Evolutionary conservation across 2,888 invertebrate species (phyloP).

Genomic region (Eupithecia vulgata): DNA sequence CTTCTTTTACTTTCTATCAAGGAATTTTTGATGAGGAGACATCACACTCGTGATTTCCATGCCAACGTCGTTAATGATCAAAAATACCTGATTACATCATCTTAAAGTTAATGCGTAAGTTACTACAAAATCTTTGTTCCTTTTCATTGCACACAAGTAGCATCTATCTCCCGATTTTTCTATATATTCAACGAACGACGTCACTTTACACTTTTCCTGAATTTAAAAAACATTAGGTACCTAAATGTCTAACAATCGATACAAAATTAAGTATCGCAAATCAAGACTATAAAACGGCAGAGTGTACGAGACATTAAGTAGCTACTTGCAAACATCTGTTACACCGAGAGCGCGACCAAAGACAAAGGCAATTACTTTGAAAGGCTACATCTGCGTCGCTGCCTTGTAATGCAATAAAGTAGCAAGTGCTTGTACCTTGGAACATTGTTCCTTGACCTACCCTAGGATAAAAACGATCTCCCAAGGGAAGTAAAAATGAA

Average conservation of each 20-base stretch:
- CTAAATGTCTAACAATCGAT: not conserved
- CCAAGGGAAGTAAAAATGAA: not conserved
- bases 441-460: not conserved
- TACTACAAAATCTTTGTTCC: not conserved
- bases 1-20: not conserved
- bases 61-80: not conserved
- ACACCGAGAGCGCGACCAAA: constrained; percentile 34
- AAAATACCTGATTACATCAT: not conserved
- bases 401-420: constrained; percentile 32
- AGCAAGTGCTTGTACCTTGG: not conserved
- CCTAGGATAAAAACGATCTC: not conserved
- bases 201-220: not conserved
- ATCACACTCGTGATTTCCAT: not conserved
- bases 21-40: not conserved
- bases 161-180: not conserved
- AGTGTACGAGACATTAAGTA: constrained; percentile 20
- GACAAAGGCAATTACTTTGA: constrained; percentile 34
- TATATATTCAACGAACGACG: not conserved
- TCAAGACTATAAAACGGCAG: constrained; percentile 20
- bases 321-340: constrained; percentile 34
- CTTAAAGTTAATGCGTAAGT: not conserved
- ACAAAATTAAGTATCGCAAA: constrained; percentile 13
- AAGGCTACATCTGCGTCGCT: constrained; percentile 26
- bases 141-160: not conserved
- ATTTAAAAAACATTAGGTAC: not conserved